These are phyloP conservation scores for Syngnathus acus DNA, from an alignment of 2,797 vertebrate genomes.

Conservation along the genomic window DNA sequence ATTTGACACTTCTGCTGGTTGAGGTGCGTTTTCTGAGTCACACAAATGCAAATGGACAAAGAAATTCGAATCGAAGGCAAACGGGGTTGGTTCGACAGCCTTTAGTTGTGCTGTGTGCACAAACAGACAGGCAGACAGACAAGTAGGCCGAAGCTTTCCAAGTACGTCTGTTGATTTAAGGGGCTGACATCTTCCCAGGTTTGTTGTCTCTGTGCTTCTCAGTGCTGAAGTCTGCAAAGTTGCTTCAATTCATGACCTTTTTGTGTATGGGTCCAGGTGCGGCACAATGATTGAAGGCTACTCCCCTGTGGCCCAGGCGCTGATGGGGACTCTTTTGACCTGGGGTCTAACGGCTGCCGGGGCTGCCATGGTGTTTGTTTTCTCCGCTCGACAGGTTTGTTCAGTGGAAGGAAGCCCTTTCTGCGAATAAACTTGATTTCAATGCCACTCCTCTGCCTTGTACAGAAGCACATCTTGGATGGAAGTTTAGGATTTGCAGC, in stretches of 20 bases:
- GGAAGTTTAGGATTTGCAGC: conserved; percentile 95
- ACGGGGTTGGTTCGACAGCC: conserved; percentile 39
- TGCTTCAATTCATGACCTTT: background rate
- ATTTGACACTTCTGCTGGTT: no score
- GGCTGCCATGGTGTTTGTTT: conserved; percentile 85
- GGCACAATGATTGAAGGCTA: conserved; percentile 80
- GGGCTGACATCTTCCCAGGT: background rate
- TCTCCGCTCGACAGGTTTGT: conserved; percentile 78
- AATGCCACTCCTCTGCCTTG: conserved; percentile 22
- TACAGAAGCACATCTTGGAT: conserved; percentile 85
- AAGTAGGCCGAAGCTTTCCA: background rate
- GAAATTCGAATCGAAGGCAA: conserved; percentile 28
- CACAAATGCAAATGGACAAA: background rate
- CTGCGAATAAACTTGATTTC: background rate
- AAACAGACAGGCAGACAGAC: conserved; percentile 1
- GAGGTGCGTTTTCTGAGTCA: no score
- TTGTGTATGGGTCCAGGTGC: conserved; percentile 20
- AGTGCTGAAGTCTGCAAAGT: background rate
- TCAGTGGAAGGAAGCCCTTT: background rate
- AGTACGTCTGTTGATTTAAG: background rate
- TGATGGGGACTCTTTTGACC: conserved; percentile 87
- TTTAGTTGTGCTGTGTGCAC: conserved; percentile 6
- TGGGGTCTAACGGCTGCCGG: conserved; percentile 90
- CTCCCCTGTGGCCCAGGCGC: conserved; percentile 77
- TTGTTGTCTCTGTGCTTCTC: background rate